These are phyloP conservation scores for Anas flavirostris DNA, from an alignment of 2,797 vertebrate genomes.

Conservation along the genomic window DNA sequence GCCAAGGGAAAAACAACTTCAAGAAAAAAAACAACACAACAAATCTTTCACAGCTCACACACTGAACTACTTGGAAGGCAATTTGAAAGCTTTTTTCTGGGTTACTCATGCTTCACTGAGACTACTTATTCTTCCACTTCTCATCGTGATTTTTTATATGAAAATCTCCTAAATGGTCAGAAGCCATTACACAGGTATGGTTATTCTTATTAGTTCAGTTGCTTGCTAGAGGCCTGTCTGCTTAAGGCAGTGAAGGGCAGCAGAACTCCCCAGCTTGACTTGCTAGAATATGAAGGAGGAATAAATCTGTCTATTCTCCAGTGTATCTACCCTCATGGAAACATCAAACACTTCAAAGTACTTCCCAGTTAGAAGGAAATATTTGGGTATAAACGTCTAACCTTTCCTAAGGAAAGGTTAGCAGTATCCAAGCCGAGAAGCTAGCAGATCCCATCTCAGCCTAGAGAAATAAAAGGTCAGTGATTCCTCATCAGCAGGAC, in stretches of 20 bases:
- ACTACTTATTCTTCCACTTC: background rate
- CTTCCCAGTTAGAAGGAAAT: background rate
- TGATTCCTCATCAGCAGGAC: background rate
- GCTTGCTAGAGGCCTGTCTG: background rate
- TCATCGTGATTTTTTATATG: background rate
- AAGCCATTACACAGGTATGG: constrained; percentile 41
- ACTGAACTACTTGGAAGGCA: background rate
- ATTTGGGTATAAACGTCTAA: background rate
- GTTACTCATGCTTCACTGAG: background rate
- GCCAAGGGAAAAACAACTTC: constrained; percentile 8
- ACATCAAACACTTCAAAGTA: constrained; percentile 13
- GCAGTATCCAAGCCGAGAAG: background rate
- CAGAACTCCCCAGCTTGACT: background rate
- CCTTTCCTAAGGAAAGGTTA: background rate
- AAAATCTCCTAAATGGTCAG: constrained; percentile 26
- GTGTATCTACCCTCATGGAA: background rate
- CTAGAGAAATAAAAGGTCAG: background rate
- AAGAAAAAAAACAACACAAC: background rate
- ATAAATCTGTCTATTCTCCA: constrained; percentile 7
- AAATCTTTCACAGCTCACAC: background rate
- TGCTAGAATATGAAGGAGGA: background rate
- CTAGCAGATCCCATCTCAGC: background rate
- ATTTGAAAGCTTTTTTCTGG: background rate
- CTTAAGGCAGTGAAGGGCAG: constrained; percentile 13
- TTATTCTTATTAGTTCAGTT: background rate